Percentiles rank a stretch among this genome's conserved stretches.
Conservation (phyloP, 2,888 invertebrate genomes). For the Lapara coniferarum region DNA sequence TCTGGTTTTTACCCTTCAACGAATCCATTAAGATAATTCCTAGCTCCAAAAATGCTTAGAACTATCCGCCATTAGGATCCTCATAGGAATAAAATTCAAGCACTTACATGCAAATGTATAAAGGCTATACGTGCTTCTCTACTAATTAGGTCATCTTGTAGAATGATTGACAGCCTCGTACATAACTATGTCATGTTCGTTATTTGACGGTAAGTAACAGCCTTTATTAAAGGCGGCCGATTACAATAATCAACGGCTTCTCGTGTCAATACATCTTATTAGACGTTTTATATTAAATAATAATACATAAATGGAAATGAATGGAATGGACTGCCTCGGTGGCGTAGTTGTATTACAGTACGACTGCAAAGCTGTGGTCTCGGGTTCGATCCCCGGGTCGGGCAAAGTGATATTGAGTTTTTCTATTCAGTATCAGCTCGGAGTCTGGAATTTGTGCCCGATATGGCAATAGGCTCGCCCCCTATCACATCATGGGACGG, state of each 20-base stretch:
- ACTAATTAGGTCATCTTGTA: not conserved
- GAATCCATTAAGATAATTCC: no score
- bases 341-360: no score
- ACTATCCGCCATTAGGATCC: not conserved
- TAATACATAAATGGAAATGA: slow-evolving; percentile 47
- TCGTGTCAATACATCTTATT: slow-evolving; percentile 29
- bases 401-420: no score
- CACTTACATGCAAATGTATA: no score
- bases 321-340: no score
- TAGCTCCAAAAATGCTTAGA: not conserved
- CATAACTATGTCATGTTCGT: not conserved
- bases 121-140: not conserved
- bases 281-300: slow-evolving; percentile 56
- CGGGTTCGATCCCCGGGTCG: no score
- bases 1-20: no score
- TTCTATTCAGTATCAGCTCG: no score
- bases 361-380: no score
- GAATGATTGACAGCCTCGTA: not conserved
- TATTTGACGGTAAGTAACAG: not conserved
- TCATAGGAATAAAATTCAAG: not conserved
- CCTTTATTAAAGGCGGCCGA: slow-evolving; percentile 29
- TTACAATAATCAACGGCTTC: slow-evolving; percentile 44
- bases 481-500: no score
- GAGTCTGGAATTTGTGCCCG: no score
- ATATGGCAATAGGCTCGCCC: no score